Evolutionary conservation across 2,797 vertebrate species (phyloP).

Genomic region (Sebastes melanostomus): DNA sequence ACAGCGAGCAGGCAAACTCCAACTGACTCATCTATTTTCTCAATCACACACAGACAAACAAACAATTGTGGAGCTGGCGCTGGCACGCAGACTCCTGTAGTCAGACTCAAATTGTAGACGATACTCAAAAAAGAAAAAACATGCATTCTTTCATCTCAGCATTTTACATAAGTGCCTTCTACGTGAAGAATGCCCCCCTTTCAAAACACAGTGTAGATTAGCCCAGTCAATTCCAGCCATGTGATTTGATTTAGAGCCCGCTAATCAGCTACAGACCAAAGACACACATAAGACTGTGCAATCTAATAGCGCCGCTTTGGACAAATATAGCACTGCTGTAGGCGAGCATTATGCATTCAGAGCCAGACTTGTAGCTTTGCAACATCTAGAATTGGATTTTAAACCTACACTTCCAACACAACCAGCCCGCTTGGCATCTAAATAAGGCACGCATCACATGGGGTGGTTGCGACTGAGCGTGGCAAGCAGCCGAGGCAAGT

Average conservation of each 20-base stretch:
- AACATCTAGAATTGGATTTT: conserved; percentile 22
- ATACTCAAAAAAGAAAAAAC: not conserved
- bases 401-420: conserved; percentile 30
- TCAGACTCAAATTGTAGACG: conserved; percentile 20
- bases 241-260: conserved; percentile 60
- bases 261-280: conserved; percentile 56
- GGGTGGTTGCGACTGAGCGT: not conserved
- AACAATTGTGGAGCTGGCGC: conserved; percentile 41
- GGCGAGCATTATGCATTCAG: conserved; percentile 30
- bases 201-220: conserved; percentile 52
- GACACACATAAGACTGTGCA: conserved; percentile 25
- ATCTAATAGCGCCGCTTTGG: conserved; percentile 4
- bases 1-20: conserved; percentile 57
- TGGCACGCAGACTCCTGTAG: not conserved
- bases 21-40: conserved; percentile 68
- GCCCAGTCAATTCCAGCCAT: conserved; percentile 44
- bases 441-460: conserved; percentile 27
- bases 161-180: conserved; percentile 32
- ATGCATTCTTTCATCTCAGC: conserved; percentile 29
- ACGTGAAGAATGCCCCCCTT: conserved; percentile 25
- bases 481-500: conserved; percentile 29
- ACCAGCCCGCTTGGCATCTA: conserved; percentile 25
- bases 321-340: conserved; percentile 24
- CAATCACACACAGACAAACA: conserved; percentile 51
- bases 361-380: conserved; percentile 7